These are phyloP conservation scores for Beroe forskalii DNA, from an alignment of 37 sponge, comb jelly and placozoan species.

Conservation along the genomic window DNA sequence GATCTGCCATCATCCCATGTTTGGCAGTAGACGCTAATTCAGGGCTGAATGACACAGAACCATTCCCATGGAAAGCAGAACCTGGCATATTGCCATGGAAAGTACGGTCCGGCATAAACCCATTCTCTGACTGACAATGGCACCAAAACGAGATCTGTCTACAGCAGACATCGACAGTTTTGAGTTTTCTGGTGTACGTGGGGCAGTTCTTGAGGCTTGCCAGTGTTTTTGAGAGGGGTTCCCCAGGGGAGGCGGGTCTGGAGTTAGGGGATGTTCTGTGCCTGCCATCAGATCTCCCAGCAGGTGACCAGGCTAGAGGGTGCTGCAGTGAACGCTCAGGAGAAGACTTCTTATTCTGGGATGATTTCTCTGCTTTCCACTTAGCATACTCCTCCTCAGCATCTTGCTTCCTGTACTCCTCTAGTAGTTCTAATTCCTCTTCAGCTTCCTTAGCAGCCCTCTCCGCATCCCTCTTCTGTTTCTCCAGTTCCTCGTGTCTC, in stretches of 20 bases:
- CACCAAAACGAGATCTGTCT: slow-evolving; percentile 55
- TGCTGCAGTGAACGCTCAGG: not conserved
- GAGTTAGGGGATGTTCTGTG: not conserved
- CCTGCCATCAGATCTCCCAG: slow-evolving; percentile 42
- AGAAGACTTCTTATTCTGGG: not conserved
- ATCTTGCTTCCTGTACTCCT: slow-evolving; percentile 51
- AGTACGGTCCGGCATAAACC: too few relatives aligned
- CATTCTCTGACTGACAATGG: not conserved
- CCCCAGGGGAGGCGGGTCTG: slow-evolving; percentile 4
- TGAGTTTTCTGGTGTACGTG: slow-evolving; percentile 12
- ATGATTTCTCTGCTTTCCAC: slow-evolving; percentile 52
- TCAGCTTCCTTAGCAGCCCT: slow-evolving; percentile 32
- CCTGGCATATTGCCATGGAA: not conserved
- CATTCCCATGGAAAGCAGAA: not conserved
- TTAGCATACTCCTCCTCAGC: slow-evolving; percentile 22
- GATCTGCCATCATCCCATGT: not conserved
- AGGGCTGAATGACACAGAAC: not conserved
- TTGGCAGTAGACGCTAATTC: not conserved
- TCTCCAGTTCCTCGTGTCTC: not conserved
- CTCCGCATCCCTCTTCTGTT: slow-evolving; percentile 26
- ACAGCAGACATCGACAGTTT: slow-evolving; percentile 59
- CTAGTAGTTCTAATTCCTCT: not conserved
- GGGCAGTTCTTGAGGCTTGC: not conserved
- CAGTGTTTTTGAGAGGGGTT: slow-evolving; percentile 19
- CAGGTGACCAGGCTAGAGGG: slow-evolving; percentile 29